A percentile compares a stretch with the other conserved stretches of the same genome.
Conservation (phyloP, 1,140 invertebrate genomes). For the Micrasema minimum region DNA sequence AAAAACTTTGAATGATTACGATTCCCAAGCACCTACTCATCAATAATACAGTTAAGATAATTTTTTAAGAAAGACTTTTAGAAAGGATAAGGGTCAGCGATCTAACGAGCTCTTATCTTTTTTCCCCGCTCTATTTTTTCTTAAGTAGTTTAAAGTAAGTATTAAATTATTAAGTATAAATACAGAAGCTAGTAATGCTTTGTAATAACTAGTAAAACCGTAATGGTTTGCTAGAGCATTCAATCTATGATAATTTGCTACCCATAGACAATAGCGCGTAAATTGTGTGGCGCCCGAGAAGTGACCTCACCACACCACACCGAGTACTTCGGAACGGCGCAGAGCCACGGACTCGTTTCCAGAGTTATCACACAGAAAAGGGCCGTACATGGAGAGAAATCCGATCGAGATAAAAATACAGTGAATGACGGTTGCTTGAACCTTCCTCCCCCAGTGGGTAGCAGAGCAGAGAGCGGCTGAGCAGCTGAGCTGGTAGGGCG, state of each 20-base stretch:
- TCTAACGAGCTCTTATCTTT: too few species aligned
- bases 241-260: constrained; percentile 2
- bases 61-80: too few species aligned
- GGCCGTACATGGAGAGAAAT: not conserved
- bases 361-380: not conserved
- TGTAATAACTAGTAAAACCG: too few species aligned
- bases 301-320: constrained; percentile 12
- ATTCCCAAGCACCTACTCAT: too few species aligned
- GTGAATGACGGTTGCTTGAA: not conserved
- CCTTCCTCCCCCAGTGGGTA: too few species aligned
- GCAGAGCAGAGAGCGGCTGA: not conserved
- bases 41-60: too few species aligned
- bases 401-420: not conserved
- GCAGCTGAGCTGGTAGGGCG: not conserved
- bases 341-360: not conserved
- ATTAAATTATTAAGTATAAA: too few species aligned
- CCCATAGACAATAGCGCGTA: constrained; percentile 1
- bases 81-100: too few species aligned
- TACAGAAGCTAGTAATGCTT: too few species aligned
- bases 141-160: too few species aligned
- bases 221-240: not conserved
- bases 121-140: too few species aligned
- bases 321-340: not conserved
- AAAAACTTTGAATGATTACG: too few species aligned
- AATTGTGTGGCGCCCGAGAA: constrained; percentile 9